These are phyloP conservation scores for Bufo bufo DNA, from an alignment of 2,113 vertebrate species.

Conservation along the genomic window DNA sequence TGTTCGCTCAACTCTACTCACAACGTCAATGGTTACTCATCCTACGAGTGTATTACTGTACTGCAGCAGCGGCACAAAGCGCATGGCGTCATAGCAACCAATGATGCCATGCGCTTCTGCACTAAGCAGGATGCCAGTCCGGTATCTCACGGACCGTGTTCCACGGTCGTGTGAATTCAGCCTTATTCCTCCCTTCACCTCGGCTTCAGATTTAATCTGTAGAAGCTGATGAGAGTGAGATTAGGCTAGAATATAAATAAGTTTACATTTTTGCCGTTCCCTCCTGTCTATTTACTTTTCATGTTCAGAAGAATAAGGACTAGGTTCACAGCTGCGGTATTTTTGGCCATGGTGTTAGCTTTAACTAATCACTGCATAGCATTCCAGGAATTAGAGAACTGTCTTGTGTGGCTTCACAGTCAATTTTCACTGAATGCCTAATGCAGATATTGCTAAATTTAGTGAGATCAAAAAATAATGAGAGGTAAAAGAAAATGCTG, in stretches of 20 bases:
- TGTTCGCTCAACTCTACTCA: no score
- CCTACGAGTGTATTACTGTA: no score
- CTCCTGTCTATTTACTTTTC: neutral
- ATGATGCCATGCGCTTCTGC: no score
- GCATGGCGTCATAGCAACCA: no score
- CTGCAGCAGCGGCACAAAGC: no score
- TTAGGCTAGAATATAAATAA: neutral
- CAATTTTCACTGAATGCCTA: constrained; percentile 50
- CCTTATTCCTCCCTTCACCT: neutral
- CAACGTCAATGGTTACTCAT: no score
- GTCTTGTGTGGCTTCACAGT: constrained; percentile 10
- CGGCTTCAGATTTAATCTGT: neutral
- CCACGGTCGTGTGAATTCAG: no score
- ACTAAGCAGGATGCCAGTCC: no score
- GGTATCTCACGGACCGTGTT: no score
- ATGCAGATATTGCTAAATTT: constrained; percentile 19
- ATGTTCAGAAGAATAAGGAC: neutral
- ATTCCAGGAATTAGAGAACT: neutral
- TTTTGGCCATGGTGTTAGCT: constrained; percentile 38
- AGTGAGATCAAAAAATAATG: constrained; percentile 23
- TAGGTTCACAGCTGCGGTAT: neutral
- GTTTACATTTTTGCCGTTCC: neutral
- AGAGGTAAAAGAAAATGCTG: neutral
- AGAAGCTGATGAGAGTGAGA: neutral
- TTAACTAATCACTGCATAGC: constrained; percentile 43